A percentile compares a stretch with the other conserved stretches of the same genome.
Conservation (phyloP, 2,113 vertebrate genomes). For the Callospermophilus lateralis region DNA sequence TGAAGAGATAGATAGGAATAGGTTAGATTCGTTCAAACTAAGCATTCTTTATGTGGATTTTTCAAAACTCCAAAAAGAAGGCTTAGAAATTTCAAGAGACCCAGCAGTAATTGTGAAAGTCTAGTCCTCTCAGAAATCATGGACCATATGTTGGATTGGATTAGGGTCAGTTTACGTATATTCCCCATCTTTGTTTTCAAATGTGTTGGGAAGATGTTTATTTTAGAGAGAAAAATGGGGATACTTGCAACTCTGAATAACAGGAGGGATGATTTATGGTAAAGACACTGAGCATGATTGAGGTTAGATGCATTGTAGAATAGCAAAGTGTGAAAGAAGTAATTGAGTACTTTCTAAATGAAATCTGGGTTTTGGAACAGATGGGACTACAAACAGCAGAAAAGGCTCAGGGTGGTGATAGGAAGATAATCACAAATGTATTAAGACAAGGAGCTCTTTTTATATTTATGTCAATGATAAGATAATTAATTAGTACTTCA, state of each 20-base stretch:
- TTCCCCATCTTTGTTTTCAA: neutral
- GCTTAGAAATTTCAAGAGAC: neutral
- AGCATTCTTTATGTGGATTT: neutral
- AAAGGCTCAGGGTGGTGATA: neutral
- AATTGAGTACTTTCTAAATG: constrained; percentile 46
- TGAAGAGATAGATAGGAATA: neutral
- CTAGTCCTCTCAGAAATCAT: neutral
- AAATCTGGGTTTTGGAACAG: constrained; percentile 42
- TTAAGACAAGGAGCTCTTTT: neutral
- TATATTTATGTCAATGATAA: constrained; percentile 40
- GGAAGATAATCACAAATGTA: constrained; percentile 6
- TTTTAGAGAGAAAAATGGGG: neutral
- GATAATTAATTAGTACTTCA: constrained; percentile 60
- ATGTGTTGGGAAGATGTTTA: constrained; percentile 2
- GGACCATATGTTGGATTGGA: neutral
- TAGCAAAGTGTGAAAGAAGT: constrained; percentile 23
- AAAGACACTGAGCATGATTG: neutral
- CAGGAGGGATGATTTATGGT: neutral
- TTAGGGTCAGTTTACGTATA: neutral
- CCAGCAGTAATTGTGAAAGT: neutral
- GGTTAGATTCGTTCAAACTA: neutral
- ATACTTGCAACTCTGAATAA: constrained; percentile 24
- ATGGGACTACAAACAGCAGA: constrained; percentile 25
- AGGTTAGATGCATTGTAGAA: neutral
- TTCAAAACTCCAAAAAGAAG: neutral